Conservation (phyloP, 2,113 vertebrate genomes). For the Struthidea cinerea region DNA sequence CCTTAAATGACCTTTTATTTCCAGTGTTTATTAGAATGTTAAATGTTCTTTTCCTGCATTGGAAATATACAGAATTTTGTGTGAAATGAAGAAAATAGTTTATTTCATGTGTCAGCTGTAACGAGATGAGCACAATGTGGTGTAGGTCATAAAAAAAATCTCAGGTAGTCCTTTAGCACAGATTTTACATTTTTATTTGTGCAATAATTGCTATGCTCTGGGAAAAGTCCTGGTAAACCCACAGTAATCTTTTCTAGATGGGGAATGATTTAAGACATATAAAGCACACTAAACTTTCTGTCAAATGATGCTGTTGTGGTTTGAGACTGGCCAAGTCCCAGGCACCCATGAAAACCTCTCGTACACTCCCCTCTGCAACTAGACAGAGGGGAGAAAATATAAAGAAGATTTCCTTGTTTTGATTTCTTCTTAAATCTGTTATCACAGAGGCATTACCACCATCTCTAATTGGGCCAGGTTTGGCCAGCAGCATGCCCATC, state of each 20-base stretch:
- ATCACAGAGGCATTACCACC: background rate
- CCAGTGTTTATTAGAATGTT: background rate
- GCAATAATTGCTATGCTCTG: background rate
- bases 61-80: background rate
- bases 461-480: background rate
- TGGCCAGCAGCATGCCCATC: background rate
- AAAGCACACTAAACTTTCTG: background rate
- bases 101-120: background rate
- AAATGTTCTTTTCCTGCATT: background rate
- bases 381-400: background rate
- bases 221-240: background rate
- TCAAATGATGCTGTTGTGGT: background rate
- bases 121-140: background rate
- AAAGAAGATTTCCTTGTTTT: background rate
- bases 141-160: background rate
- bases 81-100: background rate
- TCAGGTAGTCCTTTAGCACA: background rate
- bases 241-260: background rate
- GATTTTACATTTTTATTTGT: background rate
- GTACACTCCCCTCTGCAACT: fast-evolving
- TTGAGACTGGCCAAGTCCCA: background rate
- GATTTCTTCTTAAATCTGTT: background rate
- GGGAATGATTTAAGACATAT: background rate
- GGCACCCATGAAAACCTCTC: background rate
- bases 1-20: background rate